Conservation (phyloP, 2,113 vertebrate genomes). For the Phalacrocorax pelagicus region DNA sequence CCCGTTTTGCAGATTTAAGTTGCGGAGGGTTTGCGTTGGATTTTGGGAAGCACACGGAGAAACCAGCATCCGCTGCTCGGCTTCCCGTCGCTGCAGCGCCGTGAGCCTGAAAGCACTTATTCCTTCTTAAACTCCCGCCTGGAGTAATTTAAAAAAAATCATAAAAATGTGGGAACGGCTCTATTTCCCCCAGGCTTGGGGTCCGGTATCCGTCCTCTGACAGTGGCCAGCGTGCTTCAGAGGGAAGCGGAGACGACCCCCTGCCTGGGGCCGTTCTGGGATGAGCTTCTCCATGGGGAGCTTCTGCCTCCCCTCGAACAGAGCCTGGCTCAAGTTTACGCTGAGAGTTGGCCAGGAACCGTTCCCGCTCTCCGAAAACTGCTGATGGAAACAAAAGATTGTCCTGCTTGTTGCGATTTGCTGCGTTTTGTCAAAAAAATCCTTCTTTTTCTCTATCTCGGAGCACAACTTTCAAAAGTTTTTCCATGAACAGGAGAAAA, state of each 20-base stretch:
- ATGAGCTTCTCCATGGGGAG: neutral
- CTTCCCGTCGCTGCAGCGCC: neutral
- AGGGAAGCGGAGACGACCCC: neutral
- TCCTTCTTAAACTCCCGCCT: neutral
- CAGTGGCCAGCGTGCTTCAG: neutral
- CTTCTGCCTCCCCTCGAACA: neutral
- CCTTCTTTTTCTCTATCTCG: neutral
- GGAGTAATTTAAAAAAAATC: neutral
- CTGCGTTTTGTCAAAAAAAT: neutral
- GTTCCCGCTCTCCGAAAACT: neutral
- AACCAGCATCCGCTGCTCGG: rapidly evolving
- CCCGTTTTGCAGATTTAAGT: neutral
- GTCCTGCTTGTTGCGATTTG: neutral
- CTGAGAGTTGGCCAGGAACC: neutral
- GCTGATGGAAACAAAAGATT: neutral
- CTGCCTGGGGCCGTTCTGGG: neutral
- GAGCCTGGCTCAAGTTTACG: neutral
- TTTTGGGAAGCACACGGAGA: neutral
- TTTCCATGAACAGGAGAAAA: neutral
- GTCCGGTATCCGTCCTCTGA: rapidly evolving
- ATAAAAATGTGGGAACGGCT: neutral
- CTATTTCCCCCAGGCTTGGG: neutral
- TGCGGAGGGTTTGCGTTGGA: rapidly evolving
- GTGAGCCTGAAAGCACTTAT: neutral
- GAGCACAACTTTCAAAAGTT: neutral